These are phyloP conservation scores for Penaeus japonicus DNA, from an alignment of 1,140 invertebrate species.

Conservation along the genomic window DNA sequence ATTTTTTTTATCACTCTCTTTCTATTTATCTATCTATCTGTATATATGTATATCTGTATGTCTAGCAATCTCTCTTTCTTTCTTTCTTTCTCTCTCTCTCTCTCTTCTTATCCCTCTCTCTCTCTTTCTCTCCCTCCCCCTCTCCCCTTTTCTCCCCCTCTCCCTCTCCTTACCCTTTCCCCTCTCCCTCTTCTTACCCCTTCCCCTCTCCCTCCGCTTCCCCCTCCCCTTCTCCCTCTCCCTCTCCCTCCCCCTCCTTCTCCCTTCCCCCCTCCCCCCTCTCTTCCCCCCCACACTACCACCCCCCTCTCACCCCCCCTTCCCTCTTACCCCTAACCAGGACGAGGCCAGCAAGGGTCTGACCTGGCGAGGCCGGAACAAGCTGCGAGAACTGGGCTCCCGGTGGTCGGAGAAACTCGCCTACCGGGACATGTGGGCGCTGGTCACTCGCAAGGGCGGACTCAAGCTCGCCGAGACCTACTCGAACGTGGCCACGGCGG, in stretches of 20 bases:
- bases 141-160: too few species aligned
- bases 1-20: too few species aligned
- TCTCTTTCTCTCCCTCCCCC: too few species aligned
- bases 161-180: too few species aligned
- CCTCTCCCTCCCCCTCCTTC: neutral
- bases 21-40: too few species aligned
- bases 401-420: conserved; percentile 46
- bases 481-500: conserved; percentile 55
- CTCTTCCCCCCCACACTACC: neutral
- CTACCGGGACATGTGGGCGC: conserved; percentile 58
- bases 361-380: conserved; percentile 44
- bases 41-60: too few species aligned
- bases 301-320: too few species aligned
- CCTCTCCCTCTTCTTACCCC: neutral
- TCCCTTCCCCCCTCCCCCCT: neutral
- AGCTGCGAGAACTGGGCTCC: conserved; percentile 43
- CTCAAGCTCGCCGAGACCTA: conserved; percentile 57
- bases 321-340: too few species aligned
- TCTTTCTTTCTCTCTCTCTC: too few species aligned
- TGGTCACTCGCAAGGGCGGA: conserved; percentile 54
- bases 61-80: too few species aligned
- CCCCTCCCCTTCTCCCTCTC: neutral
- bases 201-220: neutral
- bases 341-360: conserved; percentile 39
- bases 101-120: too few species aligned